Conservation (phyloP, 2,113 vertebrate genomes). For the Ophiodon elongatus region DNA sequence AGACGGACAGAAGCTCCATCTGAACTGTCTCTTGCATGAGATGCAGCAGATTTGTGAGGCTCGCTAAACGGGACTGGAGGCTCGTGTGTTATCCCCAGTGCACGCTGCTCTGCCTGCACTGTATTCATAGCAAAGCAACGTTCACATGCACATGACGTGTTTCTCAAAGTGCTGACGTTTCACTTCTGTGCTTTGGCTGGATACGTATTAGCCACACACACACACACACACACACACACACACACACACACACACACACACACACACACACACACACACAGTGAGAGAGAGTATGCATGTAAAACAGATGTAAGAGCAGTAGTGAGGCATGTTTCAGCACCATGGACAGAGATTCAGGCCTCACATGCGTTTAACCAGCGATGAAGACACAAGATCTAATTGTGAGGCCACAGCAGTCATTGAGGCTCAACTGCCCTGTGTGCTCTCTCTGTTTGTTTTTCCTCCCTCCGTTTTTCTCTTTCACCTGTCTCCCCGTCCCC, state of each 20-base stretch:
- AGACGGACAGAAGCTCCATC: background rate
- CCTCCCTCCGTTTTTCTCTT: constrained; percentile 43
- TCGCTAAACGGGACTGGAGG: background rate
- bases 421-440: constrained; percentile 47
- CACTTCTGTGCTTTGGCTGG: constrained; percentile 49
- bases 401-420: constrained; percentile 25
- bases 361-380: background rate
- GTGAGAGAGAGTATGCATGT: constrained; percentile 57
- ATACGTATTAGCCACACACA: background rate
- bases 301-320: constrained; percentile 49
- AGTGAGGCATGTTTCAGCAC: constrained; percentile 74
- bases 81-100: background rate
- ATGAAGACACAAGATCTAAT: constrained; percentile 21
- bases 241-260: background rate
- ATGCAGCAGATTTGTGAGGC: background rate
- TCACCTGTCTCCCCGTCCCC: constrained; percentile 38
- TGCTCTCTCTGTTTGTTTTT: constrained; percentile 68
- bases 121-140: constrained; percentile 1
- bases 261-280: background rate
- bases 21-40: background rate
- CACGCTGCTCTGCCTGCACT: background rate
- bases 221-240: background rate
- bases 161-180: constrained; percentile 75
- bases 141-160: constrained; percentile 9
- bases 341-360: constrained; percentile 73